Conservation (phyloP, 2,888 invertebrate species). For the Sphecodes monilicornis region DNA sequence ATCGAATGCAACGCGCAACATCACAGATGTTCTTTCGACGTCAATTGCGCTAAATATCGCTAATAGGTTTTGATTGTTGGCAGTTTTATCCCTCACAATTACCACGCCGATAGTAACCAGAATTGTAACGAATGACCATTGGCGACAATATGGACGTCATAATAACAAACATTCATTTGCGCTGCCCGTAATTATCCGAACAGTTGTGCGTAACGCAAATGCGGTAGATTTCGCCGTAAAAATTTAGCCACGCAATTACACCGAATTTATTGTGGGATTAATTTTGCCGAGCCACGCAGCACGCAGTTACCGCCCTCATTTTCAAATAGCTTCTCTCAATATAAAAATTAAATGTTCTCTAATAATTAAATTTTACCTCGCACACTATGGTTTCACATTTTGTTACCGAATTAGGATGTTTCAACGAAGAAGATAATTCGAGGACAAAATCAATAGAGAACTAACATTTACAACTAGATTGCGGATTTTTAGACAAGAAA, state of each 20-base stretch:
- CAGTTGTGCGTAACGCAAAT: constrained; percentile 21
- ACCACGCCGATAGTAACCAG: background rate
- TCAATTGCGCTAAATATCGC: constrained; percentile 17
- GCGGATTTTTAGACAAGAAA: background rate
- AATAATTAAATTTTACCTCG: background rate
- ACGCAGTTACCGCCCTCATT: background rate
- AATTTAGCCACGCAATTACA: constrained; percentile 37
- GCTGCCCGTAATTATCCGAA: constrained; percentile 37
- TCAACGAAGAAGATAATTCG: background rate
- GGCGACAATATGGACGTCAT: constrained; percentile 31
- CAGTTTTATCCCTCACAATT: constrained; percentile 28
- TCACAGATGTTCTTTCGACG: background rate
- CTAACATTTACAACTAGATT: background rate
- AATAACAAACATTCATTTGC: constrained; percentile 42
- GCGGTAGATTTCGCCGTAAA: constrained; percentile 28
- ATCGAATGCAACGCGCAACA: background rate
- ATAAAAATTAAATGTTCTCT: constrained; percentile 2
- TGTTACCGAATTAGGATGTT: background rate
- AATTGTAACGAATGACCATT: constrained; percentile 20
- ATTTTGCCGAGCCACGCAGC: constrained; percentile 12
- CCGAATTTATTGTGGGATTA: constrained; percentile 32
- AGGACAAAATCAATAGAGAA: background rate
- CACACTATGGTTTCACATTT: background rate
- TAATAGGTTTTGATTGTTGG: constrained; percentile 10
- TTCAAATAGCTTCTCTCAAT: background rate